Base-by-base conservation (phyloP, 2,113 vertebrate species). In the Pseudorhombus dupliciocellatus region DNA sequence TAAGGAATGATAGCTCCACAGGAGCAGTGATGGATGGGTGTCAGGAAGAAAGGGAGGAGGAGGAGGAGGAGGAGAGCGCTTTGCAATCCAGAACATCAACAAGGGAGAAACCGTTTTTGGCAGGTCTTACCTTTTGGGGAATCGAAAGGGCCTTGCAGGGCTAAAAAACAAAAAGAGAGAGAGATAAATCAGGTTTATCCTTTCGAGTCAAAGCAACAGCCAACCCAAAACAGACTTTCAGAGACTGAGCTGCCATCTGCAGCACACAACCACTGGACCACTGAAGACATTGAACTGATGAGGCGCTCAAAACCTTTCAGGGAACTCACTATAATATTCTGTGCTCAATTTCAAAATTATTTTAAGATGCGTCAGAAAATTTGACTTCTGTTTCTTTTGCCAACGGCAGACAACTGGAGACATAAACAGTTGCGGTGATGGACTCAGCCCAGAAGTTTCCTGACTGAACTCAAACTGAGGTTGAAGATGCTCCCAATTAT, bases 81-180 rank as follows among this genome's bases (percentile, higher is more conserved):
- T 53, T 68, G 59, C 68, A 60, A 70, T 71, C 78, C 73, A 83
- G 44, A 82, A 48, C 54, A 82, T 70, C 63, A 61, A 85, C 66
- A 63, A 22, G 70, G 66, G n/a, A 81, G 64, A 67, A 70, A 70
- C 18, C 0, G 0, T 59, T 84, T 81, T 61, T 66, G 88, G 82
- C 87, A 89, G 84, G 48, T 58, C 91, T 93, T 96, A 98, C 97
- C 97, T 99, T 98, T 94, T 97, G 68, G 97, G 97, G 88, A 97
- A 94, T 77, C 94, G 95, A 92, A 98, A 95, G 24, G 96, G 95
- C 93, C 95, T 95, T 56, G 92, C 76, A 65, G 95, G 93, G 88
- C 97, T 99, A 89, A 57, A 93, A 94, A 76, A 86, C 84, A 82
- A 56, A 85, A 63, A 73, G 59, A 37, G 66, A 21, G 68, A 67